Evolutionary conservation across 2,113 vertebrate genomes (phyloP).

Genomic region (Myxocyprinus asiaticus): DNA sequence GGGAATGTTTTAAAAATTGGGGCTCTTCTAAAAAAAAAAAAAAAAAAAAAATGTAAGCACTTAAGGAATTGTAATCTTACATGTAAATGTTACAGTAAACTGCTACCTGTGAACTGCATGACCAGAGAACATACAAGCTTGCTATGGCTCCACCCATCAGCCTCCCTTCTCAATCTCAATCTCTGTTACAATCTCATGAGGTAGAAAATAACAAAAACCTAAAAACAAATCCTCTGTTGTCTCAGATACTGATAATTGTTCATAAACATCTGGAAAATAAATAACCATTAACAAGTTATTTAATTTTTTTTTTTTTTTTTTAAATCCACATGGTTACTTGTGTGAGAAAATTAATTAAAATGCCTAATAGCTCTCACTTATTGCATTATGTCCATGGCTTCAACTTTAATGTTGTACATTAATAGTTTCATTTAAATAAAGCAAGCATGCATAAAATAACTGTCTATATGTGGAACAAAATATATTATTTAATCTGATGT

Average conservation of each 20-base stretch:
- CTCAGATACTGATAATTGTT: not conserved
- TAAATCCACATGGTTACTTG: too few species aligned
- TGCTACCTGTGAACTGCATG: not conserved
- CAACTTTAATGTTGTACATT: too few species aligned
- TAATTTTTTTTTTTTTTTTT: too few species aligned
- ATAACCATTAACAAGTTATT: too few species aligned
- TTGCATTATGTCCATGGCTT: too few species aligned
- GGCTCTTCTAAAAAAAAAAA: not conserved
- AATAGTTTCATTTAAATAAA: too few species aligned
- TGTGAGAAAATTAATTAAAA: not conserved
- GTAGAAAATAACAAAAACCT: constrained; percentile 2
- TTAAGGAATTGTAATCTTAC: not conserved
- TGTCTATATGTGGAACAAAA: too few species aligned
- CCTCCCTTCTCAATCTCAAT: constrained; percentile 3
- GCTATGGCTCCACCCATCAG: not conserved
- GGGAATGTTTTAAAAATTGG: not conserved
- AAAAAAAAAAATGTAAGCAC: not conserved
- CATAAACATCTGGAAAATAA: not conserved
- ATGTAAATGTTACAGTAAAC: not conserved
- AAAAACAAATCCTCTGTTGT: not conserved
- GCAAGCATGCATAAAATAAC: too few species aligned
- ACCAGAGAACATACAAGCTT: too few species aligned
- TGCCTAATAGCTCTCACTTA: not conserved
- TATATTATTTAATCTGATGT: too few species aligned
- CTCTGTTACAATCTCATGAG: not conserved